Evolutionary conservation across 2,888 invertebrate species (phyloP), one percentile per base, ranked within the genome.

Genomic region (Tholera decimalis): DNA sequence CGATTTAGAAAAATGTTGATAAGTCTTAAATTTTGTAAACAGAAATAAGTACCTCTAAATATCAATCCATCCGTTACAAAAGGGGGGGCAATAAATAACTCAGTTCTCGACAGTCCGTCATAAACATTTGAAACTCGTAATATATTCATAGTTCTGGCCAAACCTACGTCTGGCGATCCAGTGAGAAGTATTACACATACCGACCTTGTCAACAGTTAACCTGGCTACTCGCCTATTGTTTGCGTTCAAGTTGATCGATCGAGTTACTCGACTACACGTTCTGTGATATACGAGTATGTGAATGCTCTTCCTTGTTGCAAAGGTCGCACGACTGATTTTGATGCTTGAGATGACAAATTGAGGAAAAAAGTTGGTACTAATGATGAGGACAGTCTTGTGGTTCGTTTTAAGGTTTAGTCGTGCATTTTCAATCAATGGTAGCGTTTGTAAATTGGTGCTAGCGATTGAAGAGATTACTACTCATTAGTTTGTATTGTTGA

Each of bases 131-230:
- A n/a, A 43, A 20, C n/a, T n/a, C 26, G 28, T 65, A 44, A 73
- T 71, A 49, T 68, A 79, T 79, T 74, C 68, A 71, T 61, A 72
- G 66, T 47, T 56, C 22, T 50, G 51, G 22, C 55, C 56, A 62
- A 77, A 72, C 66, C 73, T 39, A 65, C 33, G 50, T 69, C 51
- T 37, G 39, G 57, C 56, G 39, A 50, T 58, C 57, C 30, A 72
- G 64, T 80, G 68, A 74, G 77, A 70, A 79, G 68, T 81, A 75
- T 46, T 73, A 82, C 80, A 80, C 59, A 84, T 77, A 79, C 53
- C 76, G 83, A 66, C 85, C 85, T 85, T 84, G 85, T 71, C 71
- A 54, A 55, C 73, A 66, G 61, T 80, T 81, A 73, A 74, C 65
- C 63, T 66, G 51, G 33, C 44, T 43, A 41, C 56, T 56, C 46